Evolutionary conservation across 2,113 vertebrate genomes (phyloP).

Genomic region (Pelecanus crispus): DNA sequence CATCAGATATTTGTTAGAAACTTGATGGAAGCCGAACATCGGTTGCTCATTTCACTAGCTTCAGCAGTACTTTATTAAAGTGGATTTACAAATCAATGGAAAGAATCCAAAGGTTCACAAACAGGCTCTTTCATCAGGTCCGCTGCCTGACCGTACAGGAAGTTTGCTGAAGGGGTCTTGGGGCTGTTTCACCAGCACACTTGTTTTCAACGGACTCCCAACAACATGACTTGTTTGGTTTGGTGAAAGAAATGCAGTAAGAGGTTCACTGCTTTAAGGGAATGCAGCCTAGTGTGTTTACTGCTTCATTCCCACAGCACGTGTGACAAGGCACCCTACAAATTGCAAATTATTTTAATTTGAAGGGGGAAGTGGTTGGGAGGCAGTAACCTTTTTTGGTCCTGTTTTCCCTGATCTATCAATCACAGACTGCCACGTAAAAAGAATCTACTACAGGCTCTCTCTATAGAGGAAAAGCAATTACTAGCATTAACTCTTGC

Average conservation of each 20-base stretch:
- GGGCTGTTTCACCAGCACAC: conserved; percentile 40
- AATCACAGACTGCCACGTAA: conserved; percentile 47
- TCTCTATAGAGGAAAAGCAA: conserved; percentile 37
- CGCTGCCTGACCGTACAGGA: conserved; percentile 30
- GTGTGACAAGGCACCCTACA: conserved; percentile 22
- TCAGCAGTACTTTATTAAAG: conserved; percentile 40
- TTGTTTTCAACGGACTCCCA: conserved; percentile 42
- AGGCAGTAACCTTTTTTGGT: conserved; percentile 53
- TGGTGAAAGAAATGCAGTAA: conserved; percentile 29
- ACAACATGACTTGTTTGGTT: conserved; percentile 33
- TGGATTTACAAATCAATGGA: conserved; percentile 63
- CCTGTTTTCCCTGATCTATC: conserved; percentile 57
- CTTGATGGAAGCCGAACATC: not conserved
- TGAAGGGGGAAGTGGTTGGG: conserved; percentile 20
- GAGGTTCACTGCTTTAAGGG: conserved; percentile 41
- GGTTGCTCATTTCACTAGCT: conserved; percentile 43
- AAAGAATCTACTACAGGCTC: conserved; percentile 38
- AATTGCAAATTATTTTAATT: conserved; percentile 53
- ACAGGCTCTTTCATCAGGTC: conserved; percentile 56
- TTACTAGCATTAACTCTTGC: conserved; percentile 56
- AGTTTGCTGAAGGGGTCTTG: conserved; percentile 58
- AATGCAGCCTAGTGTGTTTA: conserved; percentile 25
- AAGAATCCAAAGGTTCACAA: conserved; percentile 58
- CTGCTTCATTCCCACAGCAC: not conserved
- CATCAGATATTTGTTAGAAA: conserved; percentile 26